Base-by-base conservation (phyloP, 2,888 invertebrate species). In the Pteria penguin region DNA sequence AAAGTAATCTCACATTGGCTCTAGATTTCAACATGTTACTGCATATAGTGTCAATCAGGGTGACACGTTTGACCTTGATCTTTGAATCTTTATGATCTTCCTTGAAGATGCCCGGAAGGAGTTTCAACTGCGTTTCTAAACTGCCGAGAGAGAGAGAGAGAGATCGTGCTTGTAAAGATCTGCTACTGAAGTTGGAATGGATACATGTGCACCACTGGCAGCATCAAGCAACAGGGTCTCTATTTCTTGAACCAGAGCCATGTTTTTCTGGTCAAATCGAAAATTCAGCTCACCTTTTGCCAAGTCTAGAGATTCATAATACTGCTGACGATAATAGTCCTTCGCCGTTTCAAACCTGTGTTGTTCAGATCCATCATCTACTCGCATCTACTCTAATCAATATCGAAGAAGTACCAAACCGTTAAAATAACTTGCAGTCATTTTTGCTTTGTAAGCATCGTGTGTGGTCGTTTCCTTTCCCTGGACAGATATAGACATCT, bases 401-500 rank as follows among this genome's bases (percentile, higher is more conserved):
- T 68, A 31, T 62, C 72, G 14, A 11, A 72, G 75, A 55, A 75
- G 57, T 26, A 61, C 61, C 33, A 68, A 68, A 26, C 70, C 24
- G n/a, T 62, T 45, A 52, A 32, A 67, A 61, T 70, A 75, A 32
- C 61, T 18, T 62, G 4, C 11, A 26, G 55, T 57, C 2, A 14
- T 27, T 22, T 32, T 45, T 18, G 72, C 72, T 18, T 65, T 24
- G 1, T 45, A 24, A 5, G 69, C 76, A 61, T 69, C 75, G 27
- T 76, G 67, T 27, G 60, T 60, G 62, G 66, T 67, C 14, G 58
- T 65, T n/a, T 78, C 72, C 27, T 72, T 75, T 31, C 62, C 45
- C 27, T 80, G 77, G 18, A 78, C n/a, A 4, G 29, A 75, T 29
- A 36, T 68, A 8, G 77, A 80, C 22, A 80, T 32, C 45, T 77